Conservation (phyloP, 1,140 invertebrate genomes). For the Drosophila bipectinata region DNA sequence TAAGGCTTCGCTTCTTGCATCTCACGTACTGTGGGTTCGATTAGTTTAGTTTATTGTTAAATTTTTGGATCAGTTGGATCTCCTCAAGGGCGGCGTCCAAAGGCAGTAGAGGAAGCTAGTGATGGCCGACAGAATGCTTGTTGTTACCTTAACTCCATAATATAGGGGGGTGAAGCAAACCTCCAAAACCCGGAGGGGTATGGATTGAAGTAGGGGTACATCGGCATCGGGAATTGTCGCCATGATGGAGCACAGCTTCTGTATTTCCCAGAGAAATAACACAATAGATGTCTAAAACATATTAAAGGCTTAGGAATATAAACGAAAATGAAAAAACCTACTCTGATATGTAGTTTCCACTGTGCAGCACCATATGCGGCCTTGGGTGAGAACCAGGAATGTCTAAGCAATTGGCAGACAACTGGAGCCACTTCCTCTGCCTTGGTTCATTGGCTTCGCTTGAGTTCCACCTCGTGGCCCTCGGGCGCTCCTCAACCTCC, state of each 20-base stretch:
- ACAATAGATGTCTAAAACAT: background rate
- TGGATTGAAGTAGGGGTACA: background rate
- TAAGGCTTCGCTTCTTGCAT: constrained; percentile 23
- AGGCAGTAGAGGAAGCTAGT: constrained; percentile 21
- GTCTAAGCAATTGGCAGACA: constrained; percentile 36
- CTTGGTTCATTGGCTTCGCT: background rate
- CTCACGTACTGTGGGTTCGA: constrained; percentile 22
- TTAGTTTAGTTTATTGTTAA: background rate
- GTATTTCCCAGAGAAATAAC: background rate
- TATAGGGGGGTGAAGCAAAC: constrained; percentile 20
- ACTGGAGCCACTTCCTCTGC: constrained; percentile 35
- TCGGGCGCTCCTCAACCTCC: constrained; percentile 1
- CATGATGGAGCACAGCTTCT: constrained; percentile 4
- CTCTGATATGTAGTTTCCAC: background rate
- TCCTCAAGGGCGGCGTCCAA: constrained; percentile 33
- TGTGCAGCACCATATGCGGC: constrained; percentile 29
- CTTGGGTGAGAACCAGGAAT: constrained; percentile 38
- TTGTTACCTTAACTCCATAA: constrained; percentile 19
- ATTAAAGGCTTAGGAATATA: background rate
- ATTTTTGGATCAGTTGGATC: background rate
- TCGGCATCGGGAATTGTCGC: constrained; percentile 11
- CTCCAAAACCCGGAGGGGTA: constrained; percentile 20
- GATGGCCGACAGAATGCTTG: constrained; percentile 10
- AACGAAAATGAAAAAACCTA: constrained; percentile 1
- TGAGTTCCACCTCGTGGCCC: background rate